Base-by-base conservation (phyloP, 2,797 vertebrate genomes). In the Gymnocypris eckloni region DNA sequence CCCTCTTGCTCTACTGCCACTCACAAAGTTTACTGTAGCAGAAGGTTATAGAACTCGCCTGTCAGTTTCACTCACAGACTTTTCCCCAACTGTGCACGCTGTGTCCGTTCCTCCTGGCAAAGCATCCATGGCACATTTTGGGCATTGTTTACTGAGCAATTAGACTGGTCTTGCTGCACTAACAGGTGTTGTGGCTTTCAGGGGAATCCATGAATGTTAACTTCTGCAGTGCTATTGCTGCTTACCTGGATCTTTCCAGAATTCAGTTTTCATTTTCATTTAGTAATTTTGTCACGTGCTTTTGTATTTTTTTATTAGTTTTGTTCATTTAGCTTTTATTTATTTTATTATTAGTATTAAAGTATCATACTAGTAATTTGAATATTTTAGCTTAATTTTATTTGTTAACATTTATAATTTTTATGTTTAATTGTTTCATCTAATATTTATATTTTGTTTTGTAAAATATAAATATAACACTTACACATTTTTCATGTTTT, bases 31-130 rank as follows among this genome's bases (percentile, higher is more conserved):
- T 88, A 41, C 67, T 52, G 41, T 72, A 76, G 73, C 79, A 83
- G 81, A 89, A 83, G 79, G 83, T 75, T 80, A 81, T 25, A 52
- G 79, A 83, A 81, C 86, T 87, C 15, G 48, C 52, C 69, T 86
- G 82, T 88, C 69, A 84, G 50, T 82, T 85, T 79, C 8, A 41
- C 11, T 41, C 28, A 41, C 8, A 50, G 45, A 84, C 72, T 84
- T 76, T 54, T 41, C n/a, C 33, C 73, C 45, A 39, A 54, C 61
- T 39, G 48, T 64, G 43, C 73, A 69, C 22, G 0, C 78, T 70
- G 69, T 59, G n/a, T 75, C 70, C 79, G 10, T 81, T 81, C 71
- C 45, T 81, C 4, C 8, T 59, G 64, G 64, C 37, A 28, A 70
- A 79, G 37, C 39, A 22, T 70, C 39, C 18, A 56, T n/a, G 75